Percentiles rank a stretch among this genome's conserved stretches.
Evolutionary conservation across 2,888 invertebrate genomes (phyloP).

Genomic region (Apotomis betuletana): DNA sequence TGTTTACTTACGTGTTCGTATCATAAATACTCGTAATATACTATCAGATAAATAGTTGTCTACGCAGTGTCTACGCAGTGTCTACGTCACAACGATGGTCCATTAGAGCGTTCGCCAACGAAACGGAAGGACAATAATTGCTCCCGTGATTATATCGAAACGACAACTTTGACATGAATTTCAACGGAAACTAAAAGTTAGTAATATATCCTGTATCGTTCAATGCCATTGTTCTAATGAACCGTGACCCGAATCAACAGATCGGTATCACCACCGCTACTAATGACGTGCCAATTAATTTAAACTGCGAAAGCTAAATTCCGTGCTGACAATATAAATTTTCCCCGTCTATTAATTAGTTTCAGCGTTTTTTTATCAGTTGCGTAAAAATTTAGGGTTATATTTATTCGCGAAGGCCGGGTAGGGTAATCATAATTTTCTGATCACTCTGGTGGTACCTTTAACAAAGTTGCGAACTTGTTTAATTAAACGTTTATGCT

Average conservation of each 20-base stretch:
- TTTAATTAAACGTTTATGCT: slow-evolving; percentile 63
- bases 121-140: neutral
- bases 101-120: slow-evolving; percentile 16
- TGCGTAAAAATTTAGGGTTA: slow-evolving; percentile 12
- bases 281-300: slow-evolving; percentile 34
- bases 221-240: slow-evolving; percentile 5
- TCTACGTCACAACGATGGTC: neutral
- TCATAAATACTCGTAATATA: too few species aligned
- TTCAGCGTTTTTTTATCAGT: neutral
- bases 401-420: slow-evolving; percentile 20
- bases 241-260: slow-evolving; percentile 8
- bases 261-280: slow-evolving; percentile 18
- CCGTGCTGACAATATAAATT: slow-evolving; percentile 14
- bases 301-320: slow-evolving; percentile 9
- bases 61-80: too few species aligned
- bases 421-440: slow-evolving; percentile 45
- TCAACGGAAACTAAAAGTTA: slow-evolving; percentile 11
- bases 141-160: slow-evolving; percentile 18
- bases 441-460: slow-evolving; percentile 49
- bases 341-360: slow-evolving; percentile 19
- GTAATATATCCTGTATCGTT: neutral
- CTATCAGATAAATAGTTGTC: too few species aligned
- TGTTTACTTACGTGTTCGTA: too few species aligned
- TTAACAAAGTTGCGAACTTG: slow-evolving; percentile 59
- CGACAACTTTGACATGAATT: slow-evolving; percentile 4